These are phyloP conservation scores for Tanypteryx hageni DNA, from an alignment of 2,888 invertebrate genomes.

Conservation along the genomic window DNA sequence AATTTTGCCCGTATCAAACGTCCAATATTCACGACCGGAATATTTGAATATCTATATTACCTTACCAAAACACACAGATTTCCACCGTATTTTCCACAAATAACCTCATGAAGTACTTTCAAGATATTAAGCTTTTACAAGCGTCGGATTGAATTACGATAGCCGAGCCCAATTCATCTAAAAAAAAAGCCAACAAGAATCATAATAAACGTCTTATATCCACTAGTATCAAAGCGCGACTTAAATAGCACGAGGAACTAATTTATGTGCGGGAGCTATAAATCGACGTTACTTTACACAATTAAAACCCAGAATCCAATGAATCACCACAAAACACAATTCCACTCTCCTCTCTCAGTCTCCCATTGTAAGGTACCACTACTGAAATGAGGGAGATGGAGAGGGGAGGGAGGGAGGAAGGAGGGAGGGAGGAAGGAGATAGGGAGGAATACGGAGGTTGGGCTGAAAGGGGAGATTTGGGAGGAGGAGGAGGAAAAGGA, in stretches of 20 bases:
- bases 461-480: not conserved
- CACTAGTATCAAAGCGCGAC: conserved; percentile 6
- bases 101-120: not conserved
- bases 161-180: conserved; percentile 33
- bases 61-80: too few species aligned
- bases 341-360: conserved; percentile 8
- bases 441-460: not conserved
- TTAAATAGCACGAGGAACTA: conserved; percentile 34
- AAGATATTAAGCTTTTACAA: conserved; percentile 33
- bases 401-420: not conserved
- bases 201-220: not conserved
- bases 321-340: conserved; percentile 35
- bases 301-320: conserved; percentile 34
- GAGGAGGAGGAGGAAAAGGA: not conserved
- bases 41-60: too few species aligned
- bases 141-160: not conserved
- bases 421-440: not conserved
- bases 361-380: conserved; percentile 50
- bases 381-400: not conserved
- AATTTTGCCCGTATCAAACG: too few species aligned
- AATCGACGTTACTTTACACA: conserved; percentile 40
- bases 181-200: conserved; percentile 8
- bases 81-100: too few species aligned
- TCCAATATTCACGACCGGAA: too few species aligned
- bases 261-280: conserved; percentile 49